Evolutionary conservation across 1,140 invertebrate genomes (phyloP), one percentile per base, ranked within the genome.

Genomic region (Ooceraea biroi): DNA sequence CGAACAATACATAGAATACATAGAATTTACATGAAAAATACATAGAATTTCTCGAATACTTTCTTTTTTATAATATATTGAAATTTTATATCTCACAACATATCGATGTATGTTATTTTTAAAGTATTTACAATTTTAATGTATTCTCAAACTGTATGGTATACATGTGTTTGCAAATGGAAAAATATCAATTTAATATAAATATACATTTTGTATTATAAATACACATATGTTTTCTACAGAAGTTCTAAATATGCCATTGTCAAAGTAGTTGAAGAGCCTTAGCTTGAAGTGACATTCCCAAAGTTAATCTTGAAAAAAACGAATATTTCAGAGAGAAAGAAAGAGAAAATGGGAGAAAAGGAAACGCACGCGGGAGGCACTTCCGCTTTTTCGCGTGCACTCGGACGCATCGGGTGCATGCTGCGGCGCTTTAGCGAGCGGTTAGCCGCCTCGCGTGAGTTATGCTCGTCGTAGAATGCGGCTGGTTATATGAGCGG

Each of bases 401-500:
- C 25, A n/a, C 22, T 60, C 27, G 11, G 10, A 50, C 17, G 12
- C 19, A 27, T 8, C 5, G 25, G 27, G 0, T 36, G n/a, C 63
- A 17, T 25, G 50, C 12, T 19, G 25, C 11, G 46, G 30, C 63
- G 52, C 25, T 69, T 74, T 83, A 76, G 17, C 50, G 36, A 36
- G 76, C 65, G 87, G 83, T 89, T 90, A 82, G 83, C 86, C 78
- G 71, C 77, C 77, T 83, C 85, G 82, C 85, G 85, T 91, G 89
- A 92, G 85, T 92, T 91, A 91, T 89, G 85, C 82, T 88, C 71
- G 82, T 71, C 86, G 89, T 88, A 87, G 87, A 91, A 87, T 84
- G 85, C 76, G 82, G 86, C 83, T 89, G 88, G 88, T 91, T 90
- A 85, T 89, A 88, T 84, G 86, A 91, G 83, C 90, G 90, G 89